Evolutionary conservation across 2,888 invertebrate species (phyloP).

Genomic region (Drosophila tanythrix): DNA sequence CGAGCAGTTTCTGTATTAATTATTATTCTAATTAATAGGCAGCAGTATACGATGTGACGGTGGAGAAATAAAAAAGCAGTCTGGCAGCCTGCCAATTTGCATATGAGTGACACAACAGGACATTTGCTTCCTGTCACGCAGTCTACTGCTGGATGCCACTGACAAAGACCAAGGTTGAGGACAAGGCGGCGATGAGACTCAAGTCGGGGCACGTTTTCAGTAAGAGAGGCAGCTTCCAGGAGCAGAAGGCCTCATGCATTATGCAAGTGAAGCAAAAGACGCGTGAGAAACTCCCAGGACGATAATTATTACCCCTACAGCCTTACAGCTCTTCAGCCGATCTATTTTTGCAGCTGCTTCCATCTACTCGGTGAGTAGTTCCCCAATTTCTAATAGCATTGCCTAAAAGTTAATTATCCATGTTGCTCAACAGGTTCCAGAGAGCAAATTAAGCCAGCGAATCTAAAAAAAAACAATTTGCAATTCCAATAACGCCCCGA

Average conservation of each 20-base stretch:
- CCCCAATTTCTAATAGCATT: background rate
- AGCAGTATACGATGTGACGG: slow-evolving; percentile 47
- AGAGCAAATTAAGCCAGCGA: background rate
- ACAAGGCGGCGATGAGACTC: slow-evolving; percentile 43
- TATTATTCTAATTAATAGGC: slow-evolving; percentile 80
- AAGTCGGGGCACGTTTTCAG: slow-evolving; percentile 58
- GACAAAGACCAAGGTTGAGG: slow-evolving; percentile 41
- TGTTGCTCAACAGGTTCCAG: slow-evolving; percentile 60
- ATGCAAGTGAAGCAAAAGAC: slow-evolving; percentile 65
- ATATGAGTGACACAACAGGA: slow-evolving; percentile 81
- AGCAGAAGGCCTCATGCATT: slow-evolving; percentile 65
- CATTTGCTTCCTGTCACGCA: slow-evolving; percentile 77
- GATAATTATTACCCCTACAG: slow-evolving; percentile 29
- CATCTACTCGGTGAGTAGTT: slow-evolving; percentile 4
- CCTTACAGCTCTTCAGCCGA: background rate
- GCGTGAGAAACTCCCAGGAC: slow-evolving; percentile 68
- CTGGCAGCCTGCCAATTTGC: slow-evolving; percentile 71
- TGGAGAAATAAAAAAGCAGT: slow-evolving; percentile 20
- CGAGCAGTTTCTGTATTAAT: slow-evolving; percentile 77
- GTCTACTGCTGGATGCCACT: slow-evolving; percentile 33
- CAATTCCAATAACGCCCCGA: slow-evolving; percentile 45
- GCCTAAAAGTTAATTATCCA: slow-evolving; percentile 25
- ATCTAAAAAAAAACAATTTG: slow-evolving; percentile 21
- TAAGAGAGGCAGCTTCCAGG: slow-evolving; percentile 43
- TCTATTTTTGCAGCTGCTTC: slow-evolving; percentile 42